Conservation (phyloP, 2,888 invertebrate genomes). For the Crocallis elinguaria region DNA sequence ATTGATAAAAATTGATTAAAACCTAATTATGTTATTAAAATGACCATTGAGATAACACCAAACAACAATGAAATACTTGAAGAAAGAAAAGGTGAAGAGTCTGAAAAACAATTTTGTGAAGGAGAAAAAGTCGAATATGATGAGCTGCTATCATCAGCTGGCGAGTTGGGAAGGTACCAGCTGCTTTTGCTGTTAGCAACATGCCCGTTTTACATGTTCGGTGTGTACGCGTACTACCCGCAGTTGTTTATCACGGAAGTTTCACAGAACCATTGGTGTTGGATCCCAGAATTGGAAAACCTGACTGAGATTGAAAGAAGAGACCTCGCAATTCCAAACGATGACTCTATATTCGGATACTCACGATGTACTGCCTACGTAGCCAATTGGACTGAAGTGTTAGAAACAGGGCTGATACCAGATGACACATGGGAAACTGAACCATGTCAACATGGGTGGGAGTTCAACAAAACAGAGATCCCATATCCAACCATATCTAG, state of each 20-base stretch:
- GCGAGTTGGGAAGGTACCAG: slow-evolving; percentile 50
- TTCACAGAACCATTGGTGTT: slow-evolving; percentile 51
- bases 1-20: background rate
- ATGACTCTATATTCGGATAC: slow-evolving; percentile 54
- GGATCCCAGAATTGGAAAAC: slow-evolving; percentile 49
- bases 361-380: slow-evolving; percentile 55
- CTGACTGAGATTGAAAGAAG: slow-evolving; percentile 44
- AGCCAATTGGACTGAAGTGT: slow-evolving; percentile 60
- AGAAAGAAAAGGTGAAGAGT: slow-evolving; percentile 6
- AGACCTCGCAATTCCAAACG: slow-evolving; percentile 45
- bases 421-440: slow-evolving; percentile 52
- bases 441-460: slow-evolving; percentile 64
- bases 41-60: background rate
- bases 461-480: slow-evolving; percentile 63
- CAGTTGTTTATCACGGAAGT: slow-evolving; percentile 52
- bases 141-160: slow-evolving; percentile 47
- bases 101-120: slow-evolving; percentile 18
- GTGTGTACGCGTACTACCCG: slow-evolving; percentile 46
- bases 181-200: slow-evolving; percentile 44
- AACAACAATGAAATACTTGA: background rate
- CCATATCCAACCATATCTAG: slow-evolving; percentile 66
- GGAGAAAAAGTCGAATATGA: slow-evolving; percentile 43
- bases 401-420: slow-evolving; percentile 44
- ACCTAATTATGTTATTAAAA: background rate
- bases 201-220: slow-evolving; percentile 49